Conservation (phyloP, 2,888 invertebrate genomes). For the Tenthredo notha region DNA sequence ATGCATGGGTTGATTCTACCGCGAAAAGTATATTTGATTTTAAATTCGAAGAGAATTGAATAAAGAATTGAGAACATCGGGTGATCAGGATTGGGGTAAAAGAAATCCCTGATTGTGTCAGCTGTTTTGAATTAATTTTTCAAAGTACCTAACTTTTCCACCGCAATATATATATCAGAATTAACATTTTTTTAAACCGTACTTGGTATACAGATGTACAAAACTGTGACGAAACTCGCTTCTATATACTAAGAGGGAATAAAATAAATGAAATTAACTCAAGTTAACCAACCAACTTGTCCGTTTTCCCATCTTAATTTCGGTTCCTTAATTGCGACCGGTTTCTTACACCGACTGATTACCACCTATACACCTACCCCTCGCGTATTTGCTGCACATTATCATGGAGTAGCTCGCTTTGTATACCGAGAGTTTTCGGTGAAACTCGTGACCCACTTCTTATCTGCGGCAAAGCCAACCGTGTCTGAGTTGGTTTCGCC, state of each 20-base stretch:
- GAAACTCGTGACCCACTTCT: too few species aligned
- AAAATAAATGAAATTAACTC: not conserved
- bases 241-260: not conserved
- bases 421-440: too few species aligned
- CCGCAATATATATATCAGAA: not conserved
- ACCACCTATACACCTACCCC: not conserved
- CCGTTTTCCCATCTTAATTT: conserved; percentile 15
- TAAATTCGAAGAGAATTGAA: not conserved
- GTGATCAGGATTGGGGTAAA: not conserved
- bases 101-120: not conserved
- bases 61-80: not conserved
- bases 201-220: not conserved
- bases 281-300: conserved; percentile 34
- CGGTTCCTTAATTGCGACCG: conserved; percentile 19
- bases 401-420: not conserved
- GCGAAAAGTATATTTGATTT: not conserved
- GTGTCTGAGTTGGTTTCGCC: too few species aligned
- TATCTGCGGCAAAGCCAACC: too few species aligned
- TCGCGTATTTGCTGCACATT: not conserved
- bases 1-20: not conserved
- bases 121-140: conserved; percentile 14
- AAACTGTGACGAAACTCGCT: not conserved
- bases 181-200: not conserved
- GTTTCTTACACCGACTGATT: not conserved
- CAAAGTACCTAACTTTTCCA: not conserved